phyloP scores from a whole-genome alignment of 2,888 invertebrate species.

The Euclidia mi region DNA sequence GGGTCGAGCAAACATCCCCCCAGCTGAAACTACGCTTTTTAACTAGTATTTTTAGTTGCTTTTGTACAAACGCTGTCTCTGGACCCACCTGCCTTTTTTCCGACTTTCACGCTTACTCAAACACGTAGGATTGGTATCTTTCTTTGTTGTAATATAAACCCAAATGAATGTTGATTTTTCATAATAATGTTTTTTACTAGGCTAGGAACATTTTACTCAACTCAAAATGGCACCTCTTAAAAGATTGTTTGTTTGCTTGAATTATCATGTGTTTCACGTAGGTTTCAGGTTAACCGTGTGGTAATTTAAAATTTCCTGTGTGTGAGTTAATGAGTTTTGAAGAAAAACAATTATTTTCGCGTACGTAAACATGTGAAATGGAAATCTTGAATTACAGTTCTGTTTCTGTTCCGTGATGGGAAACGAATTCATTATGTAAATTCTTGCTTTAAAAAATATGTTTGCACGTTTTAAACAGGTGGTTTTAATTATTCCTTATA shows the following conservation, averaged over 20 bases:
- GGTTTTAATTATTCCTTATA: no score
- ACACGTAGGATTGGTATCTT: constrained; percentile 63
- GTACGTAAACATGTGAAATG: no score
- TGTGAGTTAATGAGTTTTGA: no score
- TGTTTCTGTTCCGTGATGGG: no score
- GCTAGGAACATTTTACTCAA: neutral
- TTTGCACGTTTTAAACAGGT: no score
- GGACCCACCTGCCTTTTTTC: constrained; percentile 57
- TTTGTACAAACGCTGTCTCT: constrained; percentile 75
- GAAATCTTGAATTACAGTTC: no score
- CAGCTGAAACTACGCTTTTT: constrained; percentile 83
- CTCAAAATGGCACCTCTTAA: constrained; percentile 13
- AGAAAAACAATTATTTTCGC: no score
- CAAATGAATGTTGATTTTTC: constrained; percentile 39
- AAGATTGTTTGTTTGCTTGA: constrained; percentile 1
- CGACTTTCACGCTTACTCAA: constrained; percentile 63
- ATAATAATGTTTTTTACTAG: constrained; percentile 11
- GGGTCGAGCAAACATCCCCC: constrained; percentile 83
- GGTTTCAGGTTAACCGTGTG: no score
- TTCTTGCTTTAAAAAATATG: no score
- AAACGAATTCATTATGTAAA: no score
- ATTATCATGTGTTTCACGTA: neutral
- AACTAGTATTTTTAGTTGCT: constrained; percentile 84
- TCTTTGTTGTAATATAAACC: constrained; percentile 43
- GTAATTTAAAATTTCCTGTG: no score